Evolutionary conservation across 1,140 invertebrate genomes (phyloP).

Genomic region (Zaprionus kolodkinae): DNA sequence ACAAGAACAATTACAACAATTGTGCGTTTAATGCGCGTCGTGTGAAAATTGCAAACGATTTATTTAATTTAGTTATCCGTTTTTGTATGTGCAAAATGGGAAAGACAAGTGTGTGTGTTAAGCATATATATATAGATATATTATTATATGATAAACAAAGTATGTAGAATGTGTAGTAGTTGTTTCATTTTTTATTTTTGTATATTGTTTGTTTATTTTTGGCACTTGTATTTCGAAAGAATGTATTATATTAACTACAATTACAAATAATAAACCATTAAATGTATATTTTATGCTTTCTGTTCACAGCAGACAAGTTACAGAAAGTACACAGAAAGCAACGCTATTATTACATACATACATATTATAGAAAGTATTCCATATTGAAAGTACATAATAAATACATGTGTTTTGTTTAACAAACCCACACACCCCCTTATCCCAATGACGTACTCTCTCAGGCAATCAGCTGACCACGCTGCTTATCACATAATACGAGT

Average conservation of each 20-base stretch:
- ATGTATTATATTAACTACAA: constrained; percentile 78
- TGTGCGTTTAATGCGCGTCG: constrained; percentile 48
- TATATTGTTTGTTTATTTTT: constrained; percentile 64
- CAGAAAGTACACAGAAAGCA: constrained; percentile 46
- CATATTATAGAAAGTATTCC: constrained; percentile 69
- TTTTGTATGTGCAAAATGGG: constrained; percentile 37
- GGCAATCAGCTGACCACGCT: neutral
- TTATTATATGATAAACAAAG: neutral
- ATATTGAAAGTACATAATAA: constrained; percentile 31
- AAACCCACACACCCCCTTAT: constrained; percentile 33
- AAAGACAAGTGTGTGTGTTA: constrained; percentile 62
- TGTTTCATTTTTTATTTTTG: constrained; percentile 55
- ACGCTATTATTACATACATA: constrained; percentile 64
- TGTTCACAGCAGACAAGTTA: constrained; percentile 57
- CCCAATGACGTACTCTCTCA: neutral
- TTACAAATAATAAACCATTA: constrained; percentile 58
- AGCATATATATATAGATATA: constrained; percentile 6
- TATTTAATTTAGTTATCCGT: constrained; percentile 48
- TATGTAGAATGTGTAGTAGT: constrained; percentile 38
- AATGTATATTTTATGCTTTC: constrained; percentile 71
- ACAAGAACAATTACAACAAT: constrained; percentile 15
- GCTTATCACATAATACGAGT: neutral
- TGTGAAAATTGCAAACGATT: constrained; percentile 49
- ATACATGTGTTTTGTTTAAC: constrained; percentile 68
- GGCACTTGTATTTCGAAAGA: constrained; percentile 60